Percentiles rank a stretch among this genome's conserved stretches.
phyloP scores from a whole-genome alignment of 2,113 vertebrate species.

The Clinocottus analis region DNA sequence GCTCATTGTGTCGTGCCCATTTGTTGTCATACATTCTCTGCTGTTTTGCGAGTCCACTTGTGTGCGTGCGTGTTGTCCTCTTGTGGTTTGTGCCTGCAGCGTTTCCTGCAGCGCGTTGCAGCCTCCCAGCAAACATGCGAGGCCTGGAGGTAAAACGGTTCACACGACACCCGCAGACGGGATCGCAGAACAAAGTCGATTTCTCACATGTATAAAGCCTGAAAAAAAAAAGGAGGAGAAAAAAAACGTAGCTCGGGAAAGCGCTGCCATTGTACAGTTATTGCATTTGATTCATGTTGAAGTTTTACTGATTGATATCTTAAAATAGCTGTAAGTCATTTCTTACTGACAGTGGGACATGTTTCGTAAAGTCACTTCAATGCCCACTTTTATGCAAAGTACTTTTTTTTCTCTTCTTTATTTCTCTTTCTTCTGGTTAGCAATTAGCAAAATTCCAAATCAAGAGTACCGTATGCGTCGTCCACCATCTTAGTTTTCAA shows the following conservation, averaged over 20 bases:
- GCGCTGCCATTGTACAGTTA: neutral
- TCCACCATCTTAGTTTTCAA: neutral
- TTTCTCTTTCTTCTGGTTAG: neutral
- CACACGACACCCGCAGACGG: constrained; percentile 17
- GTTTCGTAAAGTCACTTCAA: neutral
- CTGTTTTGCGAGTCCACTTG: neutral
- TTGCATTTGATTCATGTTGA: neutral
- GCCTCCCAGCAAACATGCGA: constrained; percentile 23
- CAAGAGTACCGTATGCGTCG: neutral
- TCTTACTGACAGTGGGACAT: neutral
- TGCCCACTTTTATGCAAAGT: neutral
- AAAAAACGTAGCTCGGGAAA: neutral
- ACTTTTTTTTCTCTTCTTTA: neutral
- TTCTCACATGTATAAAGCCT: neutral
- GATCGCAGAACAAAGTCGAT: neutral
- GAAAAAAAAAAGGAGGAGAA: neutral
- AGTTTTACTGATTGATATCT: neutral
- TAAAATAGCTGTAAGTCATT: neutral
- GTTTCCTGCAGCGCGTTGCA: constrained; percentile 35
- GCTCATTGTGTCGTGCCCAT: neutral
- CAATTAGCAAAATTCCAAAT: constrained; percentile 13
- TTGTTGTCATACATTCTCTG: neutral
- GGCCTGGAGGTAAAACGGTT: constrained; percentile 29
- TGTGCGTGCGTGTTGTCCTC: constrained; percentile 2
- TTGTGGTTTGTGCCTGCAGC: constrained; percentile 35